phyloP scores from a whole-genome alignment of 1,140 invertebrate species.

The Teleopsis dalmanni region DNA sequence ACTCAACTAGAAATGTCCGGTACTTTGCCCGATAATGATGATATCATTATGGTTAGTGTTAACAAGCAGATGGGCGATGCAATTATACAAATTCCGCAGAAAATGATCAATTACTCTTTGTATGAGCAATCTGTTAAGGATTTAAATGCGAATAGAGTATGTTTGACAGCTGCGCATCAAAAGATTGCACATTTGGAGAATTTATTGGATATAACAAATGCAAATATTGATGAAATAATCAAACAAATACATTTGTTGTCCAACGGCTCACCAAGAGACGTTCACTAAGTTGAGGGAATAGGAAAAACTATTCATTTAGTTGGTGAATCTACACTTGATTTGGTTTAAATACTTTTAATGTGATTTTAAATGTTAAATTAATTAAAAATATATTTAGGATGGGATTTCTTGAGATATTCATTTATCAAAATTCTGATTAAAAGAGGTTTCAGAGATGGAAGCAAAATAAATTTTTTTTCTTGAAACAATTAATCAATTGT shows the following conservation, averaged over 20 bases:
- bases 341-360: too few species aligned
- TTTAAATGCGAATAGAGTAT: conserved; percentile 40
- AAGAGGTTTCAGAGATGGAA: too few species aligned
- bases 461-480: too few species aligned
- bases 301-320: too few species aligned
- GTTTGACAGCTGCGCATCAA: conserved; percentile 20
- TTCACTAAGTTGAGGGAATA: conserved; percentile 2
- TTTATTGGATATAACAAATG: conserved; percentile 50
- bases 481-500: too few species aligned
- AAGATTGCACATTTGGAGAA: conserved; percentile 49
- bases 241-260: conserved; percentile 31
- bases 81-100: conserved; percentile 44
- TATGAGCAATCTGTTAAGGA: conserved; percentile 46
- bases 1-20: conserved; percentile 23
- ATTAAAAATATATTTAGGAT: too few species aligned
- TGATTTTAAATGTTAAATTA: too few species aligned
- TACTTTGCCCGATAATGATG: conserved; percentile 32
- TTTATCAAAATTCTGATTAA: too few species aligned
- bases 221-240: conserved; percentile 50
- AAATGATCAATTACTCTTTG: conserved; percentile 48
- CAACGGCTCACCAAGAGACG: conserved; percentile 20
- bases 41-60: conserved; percentile 33
- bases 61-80: conserved; percentile 38
- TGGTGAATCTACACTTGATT: too few species aligned
- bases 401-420: too few species aligned